Conservation (phyloP, 2,113 vertebrate species). For the Cochlearius cochlearius region DNA sequence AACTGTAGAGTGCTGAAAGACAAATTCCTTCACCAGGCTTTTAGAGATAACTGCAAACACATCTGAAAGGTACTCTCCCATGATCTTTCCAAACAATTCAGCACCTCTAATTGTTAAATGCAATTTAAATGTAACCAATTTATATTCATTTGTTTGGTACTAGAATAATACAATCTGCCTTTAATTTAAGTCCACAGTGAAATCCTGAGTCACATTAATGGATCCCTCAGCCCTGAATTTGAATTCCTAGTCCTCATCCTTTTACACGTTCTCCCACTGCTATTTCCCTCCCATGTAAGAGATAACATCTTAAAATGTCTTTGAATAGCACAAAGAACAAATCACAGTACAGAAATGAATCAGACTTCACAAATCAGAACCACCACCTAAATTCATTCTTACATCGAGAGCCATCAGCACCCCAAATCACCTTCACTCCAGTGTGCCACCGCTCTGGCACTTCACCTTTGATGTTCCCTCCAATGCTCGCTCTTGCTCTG, state of each 20-base stretch:
- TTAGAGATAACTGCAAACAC: background rate
- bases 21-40: background rate
- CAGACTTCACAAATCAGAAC: background rate
- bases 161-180: background rate
- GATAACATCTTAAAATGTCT: background rate
- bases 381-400: background rate
- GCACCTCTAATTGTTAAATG: background rate
- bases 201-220: background rate
- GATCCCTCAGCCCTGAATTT: background rate
- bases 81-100: background rate
- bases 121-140: background rate
- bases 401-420: background rate
- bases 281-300: rapidly evolving
- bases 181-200: background rate
- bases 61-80: background rate
- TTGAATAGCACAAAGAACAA: background rate
- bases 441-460: background rate
- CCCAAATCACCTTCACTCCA: background rate
- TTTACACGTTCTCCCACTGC: background rate
- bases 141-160: background rate
- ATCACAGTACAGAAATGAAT: background rate
- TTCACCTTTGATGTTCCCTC: background rate
- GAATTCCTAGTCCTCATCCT: background rate
- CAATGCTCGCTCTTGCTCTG: background rate
- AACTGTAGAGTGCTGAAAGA: background rate